Conservation (phyloP, 2,888 invertebrate species). For the Callyntrura guangdongensis region DNA sequence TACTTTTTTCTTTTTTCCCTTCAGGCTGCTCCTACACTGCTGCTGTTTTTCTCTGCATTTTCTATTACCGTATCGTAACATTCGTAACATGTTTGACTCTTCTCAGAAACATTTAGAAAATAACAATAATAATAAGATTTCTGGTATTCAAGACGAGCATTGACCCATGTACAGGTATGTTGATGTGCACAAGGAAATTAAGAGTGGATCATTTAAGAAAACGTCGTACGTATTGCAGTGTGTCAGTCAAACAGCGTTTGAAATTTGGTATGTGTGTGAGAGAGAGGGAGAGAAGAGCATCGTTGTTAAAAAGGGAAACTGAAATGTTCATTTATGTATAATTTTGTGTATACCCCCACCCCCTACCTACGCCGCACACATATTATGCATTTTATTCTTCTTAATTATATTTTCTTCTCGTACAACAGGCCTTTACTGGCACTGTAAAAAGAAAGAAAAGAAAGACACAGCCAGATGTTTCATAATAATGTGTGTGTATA, state of each 20-base stretch:
- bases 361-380: too few relatives aligned
- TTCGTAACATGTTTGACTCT: neutral
- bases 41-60: neutral
- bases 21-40: constrained; percentile 46
- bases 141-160: constrained; percentile 28
- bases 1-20: constrained; percentile 58
- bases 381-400: too few relatives aligned
- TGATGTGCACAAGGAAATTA: neutral
- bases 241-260: too few relatives aligned
- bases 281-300: too few relatives aligned
- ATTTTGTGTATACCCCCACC: neutral
- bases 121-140: neutral
- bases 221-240: neutral
- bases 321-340: neutral
- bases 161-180: constrained; percentile 4
- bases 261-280: too few relatives aligned
- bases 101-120: constrained; percentile 38
- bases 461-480: neutral
- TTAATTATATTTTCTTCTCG: neutral
- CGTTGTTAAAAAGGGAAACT: neutral
- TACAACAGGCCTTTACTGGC: neutral
- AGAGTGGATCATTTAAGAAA: too few relatives aligned
- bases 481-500: neutral
- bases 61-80: too few relatives aligned
- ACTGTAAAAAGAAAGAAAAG: neutral